Conservation (phyloP, 2,888 invertebrate genomes). For the Drosophila ezoana region DNA sequence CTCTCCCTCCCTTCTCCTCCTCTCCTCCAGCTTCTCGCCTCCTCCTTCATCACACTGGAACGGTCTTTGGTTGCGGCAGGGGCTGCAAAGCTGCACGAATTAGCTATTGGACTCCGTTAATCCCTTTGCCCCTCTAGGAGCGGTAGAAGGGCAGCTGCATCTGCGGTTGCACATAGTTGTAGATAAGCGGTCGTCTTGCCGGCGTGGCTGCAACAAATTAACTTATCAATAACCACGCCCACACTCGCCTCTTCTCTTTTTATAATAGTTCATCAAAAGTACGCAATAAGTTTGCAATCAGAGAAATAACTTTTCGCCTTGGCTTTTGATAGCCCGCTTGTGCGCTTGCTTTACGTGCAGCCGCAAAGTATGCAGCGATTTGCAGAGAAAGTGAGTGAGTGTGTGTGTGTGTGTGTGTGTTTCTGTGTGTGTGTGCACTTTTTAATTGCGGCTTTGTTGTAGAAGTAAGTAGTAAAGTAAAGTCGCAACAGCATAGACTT, state of each 20-base stretch:
- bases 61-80: constrained; percentile 69
- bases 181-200: constrained; percentile 76
- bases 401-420: not conserved
- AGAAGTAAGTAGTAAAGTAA: not conserved
- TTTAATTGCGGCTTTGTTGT: constrained; percentile 14
- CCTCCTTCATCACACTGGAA: constrained; percentile 33
- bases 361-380: constrained; percentile 56
- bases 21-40: constrained; percentile 21
- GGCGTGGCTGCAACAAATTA: constrained; percentile 60
- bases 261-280: constrained; percentile 19
- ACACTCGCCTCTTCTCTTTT: not conserved
- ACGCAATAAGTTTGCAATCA: constrained; percentile 15
- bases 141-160: constrained; percentile 76
- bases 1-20: constrained; percentile 24
- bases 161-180: constrained; percentile 81
- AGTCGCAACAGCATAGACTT: not conserved
- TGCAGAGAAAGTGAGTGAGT: not conserved
- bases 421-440: not conserved
- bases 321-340: constrained; percentile 27
- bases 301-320: constrained; percentile 20
- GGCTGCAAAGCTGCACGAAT: constrained; percentile 56
- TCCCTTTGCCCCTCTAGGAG: constrained; percentile 45
- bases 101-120: constrained; percentile 27
- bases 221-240: constrained; percentile 8
- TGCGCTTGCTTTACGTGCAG: constrained; percentile 38